These are phyloP conservation scores for Xestia sexstrigata DNA, from an alignment of 2,888 invertebrate genomes.

Conservation along the genomic window DNA sequence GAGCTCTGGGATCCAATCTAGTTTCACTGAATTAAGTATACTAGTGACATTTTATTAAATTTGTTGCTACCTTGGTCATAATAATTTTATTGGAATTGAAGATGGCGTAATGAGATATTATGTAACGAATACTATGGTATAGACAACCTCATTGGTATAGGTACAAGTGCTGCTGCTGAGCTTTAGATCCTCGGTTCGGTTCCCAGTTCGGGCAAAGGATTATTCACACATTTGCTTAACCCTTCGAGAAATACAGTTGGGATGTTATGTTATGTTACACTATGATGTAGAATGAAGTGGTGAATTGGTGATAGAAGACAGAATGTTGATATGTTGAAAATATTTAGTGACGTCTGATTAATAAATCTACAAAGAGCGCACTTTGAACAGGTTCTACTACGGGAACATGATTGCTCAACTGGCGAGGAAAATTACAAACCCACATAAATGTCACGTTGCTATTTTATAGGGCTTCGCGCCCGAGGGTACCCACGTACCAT, in stretches of 20 bases:
- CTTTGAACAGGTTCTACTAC: background rate
- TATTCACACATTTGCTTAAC: background rate
- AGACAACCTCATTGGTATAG: background rate
- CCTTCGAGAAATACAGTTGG: background rate
- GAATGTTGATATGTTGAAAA: background rate
- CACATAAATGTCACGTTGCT: slow-evolving; percentile 45
- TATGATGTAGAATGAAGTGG: background rate
- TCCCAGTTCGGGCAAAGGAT: background rate
- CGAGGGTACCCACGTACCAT: slow-evolving; percentile 14
- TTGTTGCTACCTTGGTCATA: slow-evolving; percentile 12
- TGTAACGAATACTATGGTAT: background rate
- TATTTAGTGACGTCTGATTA: background rate
- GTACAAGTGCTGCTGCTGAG: background rate
- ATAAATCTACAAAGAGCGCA: background rate
- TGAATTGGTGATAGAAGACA: background rate
- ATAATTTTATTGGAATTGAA: background rate
- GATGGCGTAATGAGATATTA: too few species aligned
- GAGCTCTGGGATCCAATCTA: slow-evolving; percentile 64
- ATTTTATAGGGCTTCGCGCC: slow-evolving; percentile 41
- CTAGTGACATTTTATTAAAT: slow-evolving; percentile 30
- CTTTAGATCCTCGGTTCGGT: background rate
- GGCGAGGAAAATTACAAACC: slow-evolving; percentile 40
- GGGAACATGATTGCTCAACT: slow-evolving; percentile 8
- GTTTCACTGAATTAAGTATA: slow-evolving; percentile 59
- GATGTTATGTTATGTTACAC: background rate